Base-by-base conservation (phyloP, 2,888 invertebrate species). In the Cerastis leucographa region DNA sequence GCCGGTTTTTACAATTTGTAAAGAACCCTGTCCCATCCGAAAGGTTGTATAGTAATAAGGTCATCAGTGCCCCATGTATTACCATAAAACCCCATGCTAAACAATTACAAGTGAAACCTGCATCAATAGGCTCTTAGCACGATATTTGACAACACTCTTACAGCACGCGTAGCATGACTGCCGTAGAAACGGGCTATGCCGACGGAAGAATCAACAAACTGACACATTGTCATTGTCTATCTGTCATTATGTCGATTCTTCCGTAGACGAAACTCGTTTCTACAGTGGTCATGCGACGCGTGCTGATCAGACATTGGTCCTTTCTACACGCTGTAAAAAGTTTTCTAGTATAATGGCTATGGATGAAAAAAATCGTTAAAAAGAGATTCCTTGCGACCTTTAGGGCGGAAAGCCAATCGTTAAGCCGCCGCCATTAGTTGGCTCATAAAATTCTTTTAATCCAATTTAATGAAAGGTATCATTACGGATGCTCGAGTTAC, bases 371-470 rank as follows among this genome's bases (percentile, higher is more conserved):
- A 22, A 56, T 54, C 17, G 6, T 74, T n/a, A 22, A 80, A 64
- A 74, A 46, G 9, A 40, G 17, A 54, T 5, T 29, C 17, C 22
- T 44, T 25, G 25, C 11, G 49, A 25, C 44, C 54, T n/a, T 56
- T 29, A 29, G 14, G 42, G n/a, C 46, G 67, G 66, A 35, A 46
- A 80, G 65, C 51, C 72, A n/a, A 62, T 62, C 29, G n/a, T n/a
- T 68, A 25, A 69, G 49, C 19, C 22, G 44, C 40, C n/a, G 7
- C 56, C 51, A n/a, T 29, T 81, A 81, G 81, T 80, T 81, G 64
- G 64, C n/a, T 65, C 64, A 64, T 65, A 80, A 81, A 81, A 65
- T 65, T 76, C 68, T 65, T 59, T 29, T 76, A 81, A 80, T 81
- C 44, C 59, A 40, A 64, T 76, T 51, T 81, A 80, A 80, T 75